phyloP scores from a whole-genome alignment of 2,888 invertebrate genomes.

The Erebia aethiops region DNA sequence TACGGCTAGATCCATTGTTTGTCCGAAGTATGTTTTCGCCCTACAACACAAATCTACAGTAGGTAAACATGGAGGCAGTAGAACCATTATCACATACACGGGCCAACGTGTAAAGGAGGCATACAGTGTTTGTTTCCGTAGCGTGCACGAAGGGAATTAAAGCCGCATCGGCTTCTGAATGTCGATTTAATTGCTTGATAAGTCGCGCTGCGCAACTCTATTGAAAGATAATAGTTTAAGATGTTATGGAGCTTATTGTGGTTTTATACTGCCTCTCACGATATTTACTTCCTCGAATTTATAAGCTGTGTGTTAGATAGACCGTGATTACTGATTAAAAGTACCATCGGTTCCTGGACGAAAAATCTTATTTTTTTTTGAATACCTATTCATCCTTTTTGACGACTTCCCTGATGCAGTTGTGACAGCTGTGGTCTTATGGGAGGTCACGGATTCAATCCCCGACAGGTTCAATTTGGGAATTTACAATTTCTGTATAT shows the following conservation, averaged over 20 bases:
- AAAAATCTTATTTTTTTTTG: background rate
- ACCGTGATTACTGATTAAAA: background rate
- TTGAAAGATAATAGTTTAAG: conserved; percentile 78
- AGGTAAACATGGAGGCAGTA: too few relatives aligned
- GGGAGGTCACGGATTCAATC: too few relatives aligned
- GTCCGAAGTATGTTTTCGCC: too few relatives aligned
- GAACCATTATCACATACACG: too few relatives aligned
- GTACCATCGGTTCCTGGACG: background rate
- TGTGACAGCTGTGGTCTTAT: too few relatives aligned
- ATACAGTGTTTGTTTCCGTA: conserved; percentile 67
- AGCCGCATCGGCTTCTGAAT: conserved; percentile 79
- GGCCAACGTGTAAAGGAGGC: background rate
- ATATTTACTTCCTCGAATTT: conserved; percentile 27
- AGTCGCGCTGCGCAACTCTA: conserved; percentile 73
- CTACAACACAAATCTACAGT: too few relatives aligned
- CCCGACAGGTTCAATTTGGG: too few relatives aligned
- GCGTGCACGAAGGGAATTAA: conserved; percentile 68
- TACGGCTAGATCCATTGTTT: too few relatives aligned
- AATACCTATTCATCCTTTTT: too few relatives aligned
- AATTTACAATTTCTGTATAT: too few relatives aligned
- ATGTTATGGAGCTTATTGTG: conserved; percentile 73
- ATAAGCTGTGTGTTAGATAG: conserved; percentile 13
- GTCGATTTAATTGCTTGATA: conserved; percentile 83
- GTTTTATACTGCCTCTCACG: conserved; percentile 47
- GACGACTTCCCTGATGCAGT: too few relatives aligned